A percentile compares a stretch with the other conserved stretches of the same genome.
Evolutionary conservation across 2,113 vertebrate genomes (phyloP).

Genomic region (Ranitomeya imitator): DNA sequence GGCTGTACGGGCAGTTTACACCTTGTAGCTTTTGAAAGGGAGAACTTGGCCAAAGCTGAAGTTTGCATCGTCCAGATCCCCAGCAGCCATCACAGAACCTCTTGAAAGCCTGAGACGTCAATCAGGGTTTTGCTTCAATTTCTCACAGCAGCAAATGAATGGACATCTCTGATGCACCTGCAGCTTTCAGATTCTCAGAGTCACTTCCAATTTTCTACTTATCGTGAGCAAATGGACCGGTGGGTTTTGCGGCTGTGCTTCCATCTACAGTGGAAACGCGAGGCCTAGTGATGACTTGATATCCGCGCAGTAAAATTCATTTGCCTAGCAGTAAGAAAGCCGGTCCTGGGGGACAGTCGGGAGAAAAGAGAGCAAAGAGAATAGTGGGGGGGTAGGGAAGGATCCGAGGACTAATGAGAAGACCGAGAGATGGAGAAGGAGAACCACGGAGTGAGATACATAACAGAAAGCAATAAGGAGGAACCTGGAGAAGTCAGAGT

Average conservation of each 20-base stretch:
- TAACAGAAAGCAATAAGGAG: not conserved
- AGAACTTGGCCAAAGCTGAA: not conserved
- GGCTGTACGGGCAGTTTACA: not conserved
- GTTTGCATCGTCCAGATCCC: not conserved
- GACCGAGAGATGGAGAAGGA: not conserved
- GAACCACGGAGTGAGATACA: slow-evolving; percentile 7
- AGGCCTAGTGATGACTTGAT: slow-evolving; percentile 38
- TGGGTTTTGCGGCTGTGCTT: slow-evolving; percentile 33
- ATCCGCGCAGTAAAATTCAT: slow-evolving; percentile 34
- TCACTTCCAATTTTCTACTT: slow-evolving; percentile 42
- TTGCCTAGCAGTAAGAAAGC: slow-evolving; percentile 34
- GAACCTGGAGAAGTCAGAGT: not conserved
- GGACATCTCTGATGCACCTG: slow-evolving; percentile 22
- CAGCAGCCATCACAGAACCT: not conserved
- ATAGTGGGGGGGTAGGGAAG: not conserved
- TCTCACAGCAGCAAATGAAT: not conserved
- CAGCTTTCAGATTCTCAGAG: slow-evolving; percentile 5
- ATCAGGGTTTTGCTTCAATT: not conserved
- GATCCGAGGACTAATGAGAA: slow-evolving; percentile 35
- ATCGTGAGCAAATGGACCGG: slow-evolving; percentile 34
- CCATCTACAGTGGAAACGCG: not conserved
- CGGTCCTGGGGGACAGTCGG: slow-evolving; percentile 18
- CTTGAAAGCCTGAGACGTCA: not conserved
- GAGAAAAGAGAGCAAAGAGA: slow-evolving; percentile 26
- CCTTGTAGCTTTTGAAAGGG: too few relatives aligned